Evolutionary conservation across 2,797 vertebrate species (phyloP).

Genomic region (Sardinella longiceps): DNA sequence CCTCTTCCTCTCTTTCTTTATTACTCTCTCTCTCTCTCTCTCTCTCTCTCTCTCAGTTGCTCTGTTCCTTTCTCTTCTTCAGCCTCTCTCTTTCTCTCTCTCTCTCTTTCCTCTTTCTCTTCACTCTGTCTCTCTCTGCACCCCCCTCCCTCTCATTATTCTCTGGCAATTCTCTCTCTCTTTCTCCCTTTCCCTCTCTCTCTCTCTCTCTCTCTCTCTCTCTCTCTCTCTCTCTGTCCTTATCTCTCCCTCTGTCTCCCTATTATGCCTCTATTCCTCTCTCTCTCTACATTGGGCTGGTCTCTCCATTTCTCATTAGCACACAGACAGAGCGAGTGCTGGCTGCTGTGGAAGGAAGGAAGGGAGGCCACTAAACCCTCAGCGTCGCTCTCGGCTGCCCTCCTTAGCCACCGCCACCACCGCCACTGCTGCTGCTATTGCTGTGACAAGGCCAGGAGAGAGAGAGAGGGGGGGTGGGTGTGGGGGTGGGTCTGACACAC

Average conservation of each 20-base stretch:
- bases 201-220: not conserved
- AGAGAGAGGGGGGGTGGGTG: no score
- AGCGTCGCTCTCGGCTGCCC: not conserved
- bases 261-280: not conserved
- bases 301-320: not conserved
- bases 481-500: not conserved
- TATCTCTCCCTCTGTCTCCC: not conserved
- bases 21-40: not conserved
- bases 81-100: not conserved
- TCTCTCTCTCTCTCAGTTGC: not conserved
- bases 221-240: slow-evolving; percentile 7
- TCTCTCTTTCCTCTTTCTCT: not conserved
- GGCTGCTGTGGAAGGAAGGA: slow-evolving; percentile 41
- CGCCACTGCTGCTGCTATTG: not conserved
- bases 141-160: not conserved
- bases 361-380: not conserved
- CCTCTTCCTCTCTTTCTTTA: not conserved
- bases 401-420: no score
- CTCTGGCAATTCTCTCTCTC: no score
- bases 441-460: not conserved
- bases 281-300: not conserved
- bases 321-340: not conserved
- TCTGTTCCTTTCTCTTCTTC: not conserved
- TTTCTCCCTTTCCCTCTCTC: not conserved
- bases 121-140: not conserved